phyloP scores from a whole-genome alignment of 2,888 invertebrate species.

The Serrognathus titanus region DNA sequence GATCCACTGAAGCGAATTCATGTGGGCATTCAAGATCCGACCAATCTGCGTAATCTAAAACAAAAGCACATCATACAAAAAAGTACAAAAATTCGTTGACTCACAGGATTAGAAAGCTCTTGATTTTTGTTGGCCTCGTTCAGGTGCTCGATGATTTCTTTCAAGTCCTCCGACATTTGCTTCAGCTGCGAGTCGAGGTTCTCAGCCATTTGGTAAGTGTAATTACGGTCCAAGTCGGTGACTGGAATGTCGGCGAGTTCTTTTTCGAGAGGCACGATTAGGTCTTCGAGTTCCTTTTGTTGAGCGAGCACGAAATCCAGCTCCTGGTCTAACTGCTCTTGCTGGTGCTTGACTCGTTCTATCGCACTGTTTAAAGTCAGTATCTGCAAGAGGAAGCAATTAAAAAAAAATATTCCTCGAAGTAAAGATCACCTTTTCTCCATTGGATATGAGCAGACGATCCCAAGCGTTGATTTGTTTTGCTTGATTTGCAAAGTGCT shows the following conservation, averaged over 20 bases:
- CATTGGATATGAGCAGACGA: slow-evolving; percentile 81
- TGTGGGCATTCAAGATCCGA: slow-evolving; percentile 91
- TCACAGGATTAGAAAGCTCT: slow-evolving; percentile 82
- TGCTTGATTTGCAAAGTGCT: slow-evolving; percentile 88
- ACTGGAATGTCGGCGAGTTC: slow-evolving; percentile 66
- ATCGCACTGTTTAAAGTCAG: slow-evolving; percentile 80
- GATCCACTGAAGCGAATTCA: slow-evolving; percentile 94
- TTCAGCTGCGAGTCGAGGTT: slow-evolving; percentile 88
- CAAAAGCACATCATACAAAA: slow-evolving; percentile 19
- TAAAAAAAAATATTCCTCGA: background rate
- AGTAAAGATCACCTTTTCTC: slow-evolving; percentile 68
- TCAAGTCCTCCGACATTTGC: slow-evolving; percentile 92
- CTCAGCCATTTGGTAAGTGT: slow-evolving; percentile 86
- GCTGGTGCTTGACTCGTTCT: slow-evolving; percentile 85
- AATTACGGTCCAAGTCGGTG: slow-evolving; percentile 84
- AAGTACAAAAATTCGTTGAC: slow-evolving; percentile 34
- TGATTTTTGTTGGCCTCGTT: slow-evolving; percentile 83
- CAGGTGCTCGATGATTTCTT: slow-evolving; percentile 91
- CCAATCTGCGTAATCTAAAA: slow-evolving; percentile 85
- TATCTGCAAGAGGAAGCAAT: slow-evolving; percentile 56
- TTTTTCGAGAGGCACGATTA: slow-evolving; percentile 81
- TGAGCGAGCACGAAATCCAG: slow-evolving; percentile 90
- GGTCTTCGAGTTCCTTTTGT: slow-evolving; percentile 87
- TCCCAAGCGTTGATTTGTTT: slow-evolving; percentile 97
- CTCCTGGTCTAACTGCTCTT: slow-evolving; percentile 86